Conservation (phyloP, 2,113 vertebrate species). For the Xiphorhynchus elegans region DNA sequence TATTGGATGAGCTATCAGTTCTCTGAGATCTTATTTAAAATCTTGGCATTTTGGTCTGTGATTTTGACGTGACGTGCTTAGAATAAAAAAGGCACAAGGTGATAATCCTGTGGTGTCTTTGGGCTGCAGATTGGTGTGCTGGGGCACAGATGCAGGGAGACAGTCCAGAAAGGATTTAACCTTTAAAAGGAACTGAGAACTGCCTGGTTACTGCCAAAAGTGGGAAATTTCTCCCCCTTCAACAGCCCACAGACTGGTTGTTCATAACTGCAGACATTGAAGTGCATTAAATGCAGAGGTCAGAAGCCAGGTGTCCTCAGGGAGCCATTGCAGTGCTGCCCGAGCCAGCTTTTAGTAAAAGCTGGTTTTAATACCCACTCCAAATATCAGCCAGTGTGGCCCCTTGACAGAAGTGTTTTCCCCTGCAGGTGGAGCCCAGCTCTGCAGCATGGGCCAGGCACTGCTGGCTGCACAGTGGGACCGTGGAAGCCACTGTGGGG, state of each 20-base stretch:
- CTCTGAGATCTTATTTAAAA: background rate
- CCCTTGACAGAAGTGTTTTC: background rate
- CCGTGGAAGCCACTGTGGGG: background rate
- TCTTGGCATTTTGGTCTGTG: background rate
- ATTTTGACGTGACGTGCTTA: fast-evolving
- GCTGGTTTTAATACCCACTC: background rate
- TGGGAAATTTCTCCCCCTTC: background rate
- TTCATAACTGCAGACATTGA: background rate
- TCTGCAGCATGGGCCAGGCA: fast-evolving
- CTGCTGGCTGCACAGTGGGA: background rate
- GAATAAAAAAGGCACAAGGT: background rate
- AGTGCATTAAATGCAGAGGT: background rate
- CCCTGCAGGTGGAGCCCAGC: background rate
- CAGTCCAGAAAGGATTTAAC: background rate
- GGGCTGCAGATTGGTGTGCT: background rate
- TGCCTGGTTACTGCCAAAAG: background rate
- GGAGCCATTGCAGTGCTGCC: background rate
- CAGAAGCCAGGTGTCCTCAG: background rate
- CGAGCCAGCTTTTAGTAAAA: background rate
- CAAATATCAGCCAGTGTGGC: background rate
- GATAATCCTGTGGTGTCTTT: background rate
- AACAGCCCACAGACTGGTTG: background rate
- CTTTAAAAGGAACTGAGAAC: background rate
- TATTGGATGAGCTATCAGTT: background rate
- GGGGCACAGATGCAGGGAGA: background rate